These are phyloP conservation scores for Andrena chrysosceles DNA, from an alignment of 2,888 invertebrate genomes.

Conservation along the genomic window DNA sequence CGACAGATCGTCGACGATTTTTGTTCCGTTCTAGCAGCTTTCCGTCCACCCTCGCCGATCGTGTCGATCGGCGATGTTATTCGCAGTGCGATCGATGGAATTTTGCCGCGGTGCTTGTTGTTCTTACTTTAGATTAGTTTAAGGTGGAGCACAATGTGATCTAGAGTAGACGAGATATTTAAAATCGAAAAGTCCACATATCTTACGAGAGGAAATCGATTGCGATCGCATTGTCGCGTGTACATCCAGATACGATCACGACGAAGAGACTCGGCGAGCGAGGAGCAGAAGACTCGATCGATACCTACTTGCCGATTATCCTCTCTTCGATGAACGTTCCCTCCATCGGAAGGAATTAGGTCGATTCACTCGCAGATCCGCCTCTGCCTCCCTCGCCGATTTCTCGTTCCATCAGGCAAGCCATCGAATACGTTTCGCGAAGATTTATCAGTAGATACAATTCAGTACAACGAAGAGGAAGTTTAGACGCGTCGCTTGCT, in stretches of 20 bases:
- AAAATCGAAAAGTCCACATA: conserved; percentile 68
- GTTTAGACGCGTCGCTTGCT: conserved; percentile 40
- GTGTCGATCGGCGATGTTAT: not conserved
- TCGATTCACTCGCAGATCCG: not conserved
- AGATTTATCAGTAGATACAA: conserved; percentile 37
- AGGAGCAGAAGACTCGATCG: not conserved
- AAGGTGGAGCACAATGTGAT: conserved; percentile 54
- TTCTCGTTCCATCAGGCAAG: conserved; percentile 16
- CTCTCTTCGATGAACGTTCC: not conserved
- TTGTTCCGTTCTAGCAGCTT: not conserved
- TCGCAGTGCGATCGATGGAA: conserved; percentile 13
- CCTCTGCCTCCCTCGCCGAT: not conserved
- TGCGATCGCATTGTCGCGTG: conserved; percentile 43
- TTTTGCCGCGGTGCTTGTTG: conserved; percentile 44
- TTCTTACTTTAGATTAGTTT: conserved; percentile 48
- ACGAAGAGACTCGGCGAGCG: not conserved
- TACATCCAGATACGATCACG: conserved; percentile 44
- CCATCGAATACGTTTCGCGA: conserved; percentile 18
- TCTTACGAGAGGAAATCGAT: conserved; percentile 63
- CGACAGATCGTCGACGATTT: conserved; percentile 6
- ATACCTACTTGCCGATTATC: not conserved
- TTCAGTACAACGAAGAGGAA: conserved; percentile 44
- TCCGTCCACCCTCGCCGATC: conserved; percentile 4
- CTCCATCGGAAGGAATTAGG: not conserved
- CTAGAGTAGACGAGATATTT: conserved; percentile 65